Conservation (phyloP, 1,140 invertebrate genomes). For the Cydia pomonella region DNA sequence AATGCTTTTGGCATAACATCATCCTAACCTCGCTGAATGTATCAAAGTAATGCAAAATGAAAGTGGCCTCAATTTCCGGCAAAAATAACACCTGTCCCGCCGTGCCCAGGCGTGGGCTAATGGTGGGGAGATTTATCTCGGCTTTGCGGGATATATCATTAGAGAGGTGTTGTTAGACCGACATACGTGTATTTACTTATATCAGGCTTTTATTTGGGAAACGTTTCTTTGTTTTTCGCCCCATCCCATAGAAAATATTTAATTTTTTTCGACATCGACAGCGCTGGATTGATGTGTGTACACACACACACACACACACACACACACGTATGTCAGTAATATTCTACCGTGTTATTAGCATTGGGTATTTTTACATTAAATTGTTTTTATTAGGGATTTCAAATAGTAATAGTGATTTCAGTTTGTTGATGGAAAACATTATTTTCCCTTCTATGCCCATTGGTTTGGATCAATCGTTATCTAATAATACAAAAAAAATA, state of each 20-base stretch:
- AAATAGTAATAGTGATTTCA: no score
- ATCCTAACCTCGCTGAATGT: constrained; percentile 41
- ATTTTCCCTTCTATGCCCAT: no score
- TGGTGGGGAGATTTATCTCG: constrained; percentile 64
- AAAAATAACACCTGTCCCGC: constrained; percentile 63
- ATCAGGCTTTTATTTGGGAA: background rate
- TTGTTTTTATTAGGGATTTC: no score
- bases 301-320: no score
- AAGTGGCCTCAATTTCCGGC: constrained; percentile 61
- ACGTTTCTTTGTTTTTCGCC: background rate
- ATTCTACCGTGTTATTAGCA: no score
- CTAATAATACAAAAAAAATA: no score
- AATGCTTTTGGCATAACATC: constrained; percentile 34
- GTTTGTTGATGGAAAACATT: no score
- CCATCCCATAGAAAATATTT: background rate
- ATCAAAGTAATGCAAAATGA: constrained; percentile 62
- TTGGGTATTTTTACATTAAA: no score
- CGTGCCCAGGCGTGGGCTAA: constrained; percentile 47
- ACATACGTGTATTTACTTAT: background rate
- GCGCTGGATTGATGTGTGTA: no score
- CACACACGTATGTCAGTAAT: no score
- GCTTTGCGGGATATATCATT: constrained; percentile 38
- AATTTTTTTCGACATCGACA: no score
- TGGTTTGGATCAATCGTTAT: no score
- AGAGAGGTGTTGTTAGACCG: background rate